Percentiles rank a stretch among this genome's conserved stretches.
phyloP scores from a whole-genome alignment of 2,888 invertebrate species.

The Temnothorax unifasciatus region DNA sequence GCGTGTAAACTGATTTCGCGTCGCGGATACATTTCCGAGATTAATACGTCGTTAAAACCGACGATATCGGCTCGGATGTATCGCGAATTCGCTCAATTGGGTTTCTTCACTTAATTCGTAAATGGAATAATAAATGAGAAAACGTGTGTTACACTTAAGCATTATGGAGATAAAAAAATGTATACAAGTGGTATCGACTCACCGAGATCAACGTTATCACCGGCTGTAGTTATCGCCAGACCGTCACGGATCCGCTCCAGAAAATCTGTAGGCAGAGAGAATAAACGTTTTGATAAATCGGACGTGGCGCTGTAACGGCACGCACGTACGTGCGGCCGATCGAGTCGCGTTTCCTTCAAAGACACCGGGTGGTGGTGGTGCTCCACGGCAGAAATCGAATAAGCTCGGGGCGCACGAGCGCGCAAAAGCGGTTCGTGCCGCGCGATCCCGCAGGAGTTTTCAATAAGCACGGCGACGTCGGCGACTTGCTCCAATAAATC shows the following conservation, averaged over 20 bases:
- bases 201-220: not conserved
- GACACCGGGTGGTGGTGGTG: not conserved
- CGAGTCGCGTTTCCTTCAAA: conserved; percentile 25
- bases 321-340: conserved; percentile 19
- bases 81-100: not conserved
- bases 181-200: not conserved
- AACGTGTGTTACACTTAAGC: not conserved
- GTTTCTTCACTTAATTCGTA: not conserved
- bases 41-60: not conserved
- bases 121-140: not conserved
- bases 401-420: conserved; percentile 23
- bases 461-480: conserved; percentile 41
- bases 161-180: not conserved
- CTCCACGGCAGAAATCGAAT: conserved; percentile 27
- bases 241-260: conserved; percentile 40
- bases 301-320: conserved; percentile 16
- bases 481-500: conserved; percentile 71
- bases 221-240: not conserved
- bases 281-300: conserved; percentile 29
- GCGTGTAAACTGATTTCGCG: not conserved
- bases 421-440: conserved; percentile 24
- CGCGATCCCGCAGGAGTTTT: conserved; percentile 54
- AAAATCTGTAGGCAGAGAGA: conserved; percentile 21
- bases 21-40: conserved; percentile 13
- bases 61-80: not conserved